Conservation (phyloP, 53 echinoderm and acorn worm species). For the Zoroaster sp. region DNA sequence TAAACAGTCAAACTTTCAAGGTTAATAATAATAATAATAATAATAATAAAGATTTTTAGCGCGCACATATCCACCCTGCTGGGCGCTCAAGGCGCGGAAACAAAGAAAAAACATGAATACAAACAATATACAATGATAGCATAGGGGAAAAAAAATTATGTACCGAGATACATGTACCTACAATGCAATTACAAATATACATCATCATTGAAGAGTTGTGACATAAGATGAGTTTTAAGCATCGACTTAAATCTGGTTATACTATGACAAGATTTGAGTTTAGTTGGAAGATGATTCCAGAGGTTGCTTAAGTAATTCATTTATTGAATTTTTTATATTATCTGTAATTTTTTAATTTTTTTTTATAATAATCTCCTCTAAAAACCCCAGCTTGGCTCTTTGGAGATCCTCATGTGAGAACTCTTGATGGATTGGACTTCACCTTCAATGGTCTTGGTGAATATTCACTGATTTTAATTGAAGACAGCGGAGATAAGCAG, state of each 20-base stretch:
- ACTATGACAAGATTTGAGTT: background rate
- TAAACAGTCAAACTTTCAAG: too few relatives aligned
- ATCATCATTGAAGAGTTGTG: too few relatives aligned
- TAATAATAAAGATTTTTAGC: too few relatives aligned
- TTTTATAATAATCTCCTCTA: background rate
- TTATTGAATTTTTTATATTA: background rate
- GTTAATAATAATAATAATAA: too few relatives aligned
- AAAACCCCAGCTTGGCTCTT: background rate
- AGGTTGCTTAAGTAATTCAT: background rate
- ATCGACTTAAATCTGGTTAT: background rate
- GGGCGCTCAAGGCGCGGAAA: too few relatives aligned
- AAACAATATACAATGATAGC: too few relatives aligned
- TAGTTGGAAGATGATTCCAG: background rate
- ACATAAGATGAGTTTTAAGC: background rate
- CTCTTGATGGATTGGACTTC: slow-evolving; percentile 36
- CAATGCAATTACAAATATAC: too few relatives aligned
- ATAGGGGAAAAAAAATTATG: too few relatives aligned
- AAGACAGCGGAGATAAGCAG: background rate
- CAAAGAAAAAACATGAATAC: too few relatives aligned
- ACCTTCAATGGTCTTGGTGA: slow-evolving; percentile 38
- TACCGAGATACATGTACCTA: too few relatives aligned
- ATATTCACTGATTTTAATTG: background rate
- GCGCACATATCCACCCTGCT: too few relatives aligned
- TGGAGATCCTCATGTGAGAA: slow-evolving; percentile 36
- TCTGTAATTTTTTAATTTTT: background rate